Conservation (phyloP, 2,113 vertebrate species). For the Nothocercus julius region DNA sequence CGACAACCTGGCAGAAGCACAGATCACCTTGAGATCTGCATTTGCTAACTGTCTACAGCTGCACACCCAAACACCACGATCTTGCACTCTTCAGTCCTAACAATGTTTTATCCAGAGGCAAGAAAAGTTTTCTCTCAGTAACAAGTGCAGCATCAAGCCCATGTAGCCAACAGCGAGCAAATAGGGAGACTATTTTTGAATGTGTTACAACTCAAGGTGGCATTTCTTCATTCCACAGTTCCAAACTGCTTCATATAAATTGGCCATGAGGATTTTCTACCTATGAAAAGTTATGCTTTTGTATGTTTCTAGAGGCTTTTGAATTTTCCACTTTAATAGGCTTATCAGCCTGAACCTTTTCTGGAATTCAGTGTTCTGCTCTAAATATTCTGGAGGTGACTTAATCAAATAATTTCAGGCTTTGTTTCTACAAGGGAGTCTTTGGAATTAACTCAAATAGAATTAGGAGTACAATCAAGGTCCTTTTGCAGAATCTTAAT, state of each 20-base stretch:
- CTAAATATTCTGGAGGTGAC: background rate
- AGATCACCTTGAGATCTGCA: background rate
- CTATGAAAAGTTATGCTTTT: background rate
- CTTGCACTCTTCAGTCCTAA: background rate
- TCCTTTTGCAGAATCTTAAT: background rate
- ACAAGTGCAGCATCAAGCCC: background rate
- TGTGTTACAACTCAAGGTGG: background rate
- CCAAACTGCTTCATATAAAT: background rate
- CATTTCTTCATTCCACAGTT: background rate
- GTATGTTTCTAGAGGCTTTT: background rate
- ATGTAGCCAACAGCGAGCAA: background rate
- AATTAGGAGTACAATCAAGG: background rate
- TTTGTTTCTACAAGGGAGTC: background rate
- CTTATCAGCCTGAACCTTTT: background rate
- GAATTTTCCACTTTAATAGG: background rate
- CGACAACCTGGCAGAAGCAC: slow-evolving; percentile 1
- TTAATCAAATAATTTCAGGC: slow-evolving; percentile 1
- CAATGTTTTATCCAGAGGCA: background rate
- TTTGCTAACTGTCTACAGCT: background rate
- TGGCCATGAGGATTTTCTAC: background rate
- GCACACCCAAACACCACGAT: background rate
- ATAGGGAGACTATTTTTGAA: background rate
- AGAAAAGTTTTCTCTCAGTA: background rate
- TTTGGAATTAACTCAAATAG: background rate
- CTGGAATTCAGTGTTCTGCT: background rate